A percentile compares a stretch with the other conserved stretches of the same genome.
phyloP scores from a whole-genome alignment of 2,888 invertebrate species.

The Notocelia uddmanniana region DNA sequence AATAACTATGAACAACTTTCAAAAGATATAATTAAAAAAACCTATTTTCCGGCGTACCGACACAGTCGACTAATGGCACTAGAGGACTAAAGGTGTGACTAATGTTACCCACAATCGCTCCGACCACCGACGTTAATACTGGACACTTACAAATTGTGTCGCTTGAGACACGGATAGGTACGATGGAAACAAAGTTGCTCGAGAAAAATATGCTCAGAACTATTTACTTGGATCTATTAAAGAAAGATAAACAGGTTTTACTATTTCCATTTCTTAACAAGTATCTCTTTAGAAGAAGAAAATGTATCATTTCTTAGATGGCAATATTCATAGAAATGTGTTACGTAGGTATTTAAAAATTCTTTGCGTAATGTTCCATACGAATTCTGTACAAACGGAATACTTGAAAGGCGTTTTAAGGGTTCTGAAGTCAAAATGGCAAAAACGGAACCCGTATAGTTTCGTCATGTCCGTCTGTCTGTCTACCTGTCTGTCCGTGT shows the following conservation, averaged over 20 bases:
- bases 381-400: no score
- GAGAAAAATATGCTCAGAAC: neutral
- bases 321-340: no score
- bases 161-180: conserved; percentile 9
- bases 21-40: neutral
- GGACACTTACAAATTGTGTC: conserved; percentile 35
- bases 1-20: no score
- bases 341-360: no score
- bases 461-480: no score
- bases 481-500: no score
- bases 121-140: conserved; percentile 23
- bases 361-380: no score
- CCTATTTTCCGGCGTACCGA: neutral
- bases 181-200: neutral
- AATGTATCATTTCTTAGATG: no score
- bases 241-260: conserved; percentile 8
- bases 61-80: neutral
- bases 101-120: conserved; percentile 19
- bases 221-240: neutral
- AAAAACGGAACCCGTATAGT: no score
- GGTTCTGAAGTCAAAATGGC: no score
- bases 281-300: no score
- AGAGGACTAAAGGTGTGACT: conserved; percentile 24
- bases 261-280: neutral
- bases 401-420: no score